Base-by-base conservation (phyloP, 1,140 invertebrate species). In the Zaprionus capensis region DNA sequence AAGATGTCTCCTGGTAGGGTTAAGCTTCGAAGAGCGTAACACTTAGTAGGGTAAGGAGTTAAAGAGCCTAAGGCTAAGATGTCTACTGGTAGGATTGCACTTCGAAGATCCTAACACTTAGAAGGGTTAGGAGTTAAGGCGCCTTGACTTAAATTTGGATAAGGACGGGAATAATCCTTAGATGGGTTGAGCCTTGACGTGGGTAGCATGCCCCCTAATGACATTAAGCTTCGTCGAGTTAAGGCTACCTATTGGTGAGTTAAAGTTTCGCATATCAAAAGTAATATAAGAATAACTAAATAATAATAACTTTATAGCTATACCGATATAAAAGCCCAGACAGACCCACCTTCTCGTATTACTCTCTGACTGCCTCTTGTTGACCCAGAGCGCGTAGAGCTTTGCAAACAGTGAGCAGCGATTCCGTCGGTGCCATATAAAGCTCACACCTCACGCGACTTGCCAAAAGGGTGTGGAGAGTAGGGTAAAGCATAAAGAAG, bases 371-470 rank as follows among this genome's bases (percentile, higher is more conserved):
- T 34, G 9, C 31, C 31, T 51, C 1, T 28, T 67, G 56, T 80
- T 77, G 77, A 56, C 66, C 51, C 56, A 80, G 44, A 41, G 59
- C 56, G 56, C 34, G 22, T 17, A 73, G 68, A 71, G 79, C 71
- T 86, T 85, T 67, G n/a, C 71, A 68, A 36, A 71, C 57, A 71
- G 12, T 51, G 22, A 51, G 22, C 59, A 14, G 24, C 38, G 38
- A 55, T 34, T 69, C 36, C 61, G 68, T 46, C 36, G 31, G 38
- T 75, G 14, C 55, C 71, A 77, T 80, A 80, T 72, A 84, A 67
- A 78, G 73, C 80, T 76, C 68, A 73, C 82, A 85, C 68, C 82
- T 82, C 69, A 71, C 69, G 71, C 80, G 77, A 85, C 61, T 65
- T 20, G 41, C 24, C n/a, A 64, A 64, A 56, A 65, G 20, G 20